Conservation (phyloP, 1,140 invertebrate genomes). For the Andrena cerasifolii region DNA sequence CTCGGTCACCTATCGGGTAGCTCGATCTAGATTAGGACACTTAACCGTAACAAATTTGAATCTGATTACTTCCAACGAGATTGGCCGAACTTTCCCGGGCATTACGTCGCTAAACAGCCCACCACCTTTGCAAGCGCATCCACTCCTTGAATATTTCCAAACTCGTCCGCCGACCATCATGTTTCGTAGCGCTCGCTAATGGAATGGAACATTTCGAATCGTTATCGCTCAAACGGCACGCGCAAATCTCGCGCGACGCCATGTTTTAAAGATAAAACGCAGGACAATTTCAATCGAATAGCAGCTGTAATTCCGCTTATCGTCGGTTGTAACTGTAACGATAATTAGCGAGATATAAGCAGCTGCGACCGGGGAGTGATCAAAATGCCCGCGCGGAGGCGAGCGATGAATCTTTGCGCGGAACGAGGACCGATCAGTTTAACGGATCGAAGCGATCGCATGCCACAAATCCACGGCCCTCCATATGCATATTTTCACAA, state of each 20-base stretch:
- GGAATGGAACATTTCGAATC: not conserved
- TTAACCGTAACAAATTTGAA: slow-evolving; percentile 61
- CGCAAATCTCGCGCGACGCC: too few species aligned
- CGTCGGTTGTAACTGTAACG: slow-evolving; percentile 23
- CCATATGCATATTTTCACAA: slow-evolving; percentile 78
- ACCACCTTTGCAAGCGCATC: not conserved
- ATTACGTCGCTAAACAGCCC: slow-evolving; percentile 19
- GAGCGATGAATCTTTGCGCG: slow-evolving; percentile 37
- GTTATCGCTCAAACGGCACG: too few species aligned
- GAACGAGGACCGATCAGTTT: not conserved
- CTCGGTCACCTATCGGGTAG: slow-evolving; percentile 66
- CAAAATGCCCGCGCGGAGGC: not conserved
- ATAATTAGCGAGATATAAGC: slow-evolving; percentile 15
- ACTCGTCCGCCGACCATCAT: not conserved
- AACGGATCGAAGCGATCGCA: slow-evolving; percentile 38
- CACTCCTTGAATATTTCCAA: not conserved
- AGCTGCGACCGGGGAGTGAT: not conserved
- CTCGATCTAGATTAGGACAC: slow-evolving; percentile 66
- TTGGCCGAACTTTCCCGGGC: slow-evolving; percentile 28
- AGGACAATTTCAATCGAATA: not conserved
- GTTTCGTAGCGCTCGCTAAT: not conserved
- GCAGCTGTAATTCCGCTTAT: not conserved
- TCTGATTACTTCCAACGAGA: slow-evolving; percentile 45
- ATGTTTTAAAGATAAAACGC: not conserved
- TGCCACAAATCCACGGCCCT: slow-evolving; percentile 66